Conservation (phyloP, 2,113 vertebrate species). For the Uropsilus gracilis region DNA sequence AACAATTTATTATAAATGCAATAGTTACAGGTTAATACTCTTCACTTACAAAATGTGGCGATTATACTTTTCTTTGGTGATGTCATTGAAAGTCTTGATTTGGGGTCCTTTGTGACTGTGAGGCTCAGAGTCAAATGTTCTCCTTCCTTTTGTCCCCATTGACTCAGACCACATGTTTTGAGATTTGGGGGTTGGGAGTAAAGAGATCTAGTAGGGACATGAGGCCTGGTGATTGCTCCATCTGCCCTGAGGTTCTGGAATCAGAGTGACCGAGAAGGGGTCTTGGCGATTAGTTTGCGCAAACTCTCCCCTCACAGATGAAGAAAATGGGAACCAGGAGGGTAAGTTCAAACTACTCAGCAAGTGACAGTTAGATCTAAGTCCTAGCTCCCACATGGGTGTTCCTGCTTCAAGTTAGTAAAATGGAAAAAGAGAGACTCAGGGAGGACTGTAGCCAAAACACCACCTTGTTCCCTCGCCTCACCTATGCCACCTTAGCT, state of each 20-base stretch:
- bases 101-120: neutral
- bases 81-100: neutral
- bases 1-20: neutral
- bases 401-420: neutral
- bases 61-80: neutral
- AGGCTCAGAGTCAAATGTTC: neutral
- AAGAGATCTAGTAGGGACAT: neutral
- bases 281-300: neutral
- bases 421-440: neutral
- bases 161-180: neutral
- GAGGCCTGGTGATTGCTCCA: neutral
- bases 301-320: neutral
- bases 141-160: neutral
- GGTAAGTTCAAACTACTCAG: too few species aligned
- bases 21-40: neutral
- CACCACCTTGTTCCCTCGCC: neutral
- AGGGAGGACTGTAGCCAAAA: neutral
- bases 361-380: neutral
- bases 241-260: neutral
- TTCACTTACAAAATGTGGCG: neutral
- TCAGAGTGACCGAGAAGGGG: neutral
- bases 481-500: too few species aligned
- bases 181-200: accelerated
- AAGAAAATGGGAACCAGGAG: neutral
- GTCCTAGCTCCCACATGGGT: neutral